phyloP scores from a whole-genome alignment of 1,140 invertebrate species.

The Ridgeia piscesae region DNA sequence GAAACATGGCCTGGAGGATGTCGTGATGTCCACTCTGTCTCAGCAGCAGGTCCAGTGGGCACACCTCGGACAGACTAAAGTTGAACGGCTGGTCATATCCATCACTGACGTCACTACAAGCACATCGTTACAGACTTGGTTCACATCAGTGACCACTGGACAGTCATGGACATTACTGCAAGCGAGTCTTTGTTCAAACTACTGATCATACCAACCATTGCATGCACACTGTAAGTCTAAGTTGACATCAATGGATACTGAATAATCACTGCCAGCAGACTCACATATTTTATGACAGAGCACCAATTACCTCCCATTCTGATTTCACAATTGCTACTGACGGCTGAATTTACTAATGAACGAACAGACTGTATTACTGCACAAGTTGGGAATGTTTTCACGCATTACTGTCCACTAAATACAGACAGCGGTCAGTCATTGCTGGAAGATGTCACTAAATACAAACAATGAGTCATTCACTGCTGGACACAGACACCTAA shows the following conservation, averaged over 20 bases:
- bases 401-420: not conserved
- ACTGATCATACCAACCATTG: not conserved
- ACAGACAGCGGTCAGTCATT: no score
- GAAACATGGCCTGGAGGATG: conserved; percentile 37
- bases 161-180: not conserved
- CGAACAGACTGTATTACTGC: not conserved
- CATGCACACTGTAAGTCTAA: not conserved
- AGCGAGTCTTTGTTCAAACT: not conserved
- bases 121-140: not conserved
- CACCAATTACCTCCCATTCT: not conserved
- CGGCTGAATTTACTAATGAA: not conserved
- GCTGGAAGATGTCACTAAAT: no score
- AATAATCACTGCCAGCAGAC: not conserved
- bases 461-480: no score
- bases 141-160: not conserved
- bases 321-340: not conserved
- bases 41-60: conserved; percentile 30
- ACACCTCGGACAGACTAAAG: conserved; percentile 30
- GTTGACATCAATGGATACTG: not conserved
- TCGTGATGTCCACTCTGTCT: conserved; percentile 27
- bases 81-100: conserved; percentile 24
- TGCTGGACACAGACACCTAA: no score
- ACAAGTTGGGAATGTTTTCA: not conserved
- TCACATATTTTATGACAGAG: no score
- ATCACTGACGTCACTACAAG: not conserved